Percentiles rank a stretch among this genome's conserved stretches.
These are phyloP conservation scores for Tipula vernalis DNA, from an alignment of 2,888 invertebrate genomes.

Conservation along the genomic window DNA sequence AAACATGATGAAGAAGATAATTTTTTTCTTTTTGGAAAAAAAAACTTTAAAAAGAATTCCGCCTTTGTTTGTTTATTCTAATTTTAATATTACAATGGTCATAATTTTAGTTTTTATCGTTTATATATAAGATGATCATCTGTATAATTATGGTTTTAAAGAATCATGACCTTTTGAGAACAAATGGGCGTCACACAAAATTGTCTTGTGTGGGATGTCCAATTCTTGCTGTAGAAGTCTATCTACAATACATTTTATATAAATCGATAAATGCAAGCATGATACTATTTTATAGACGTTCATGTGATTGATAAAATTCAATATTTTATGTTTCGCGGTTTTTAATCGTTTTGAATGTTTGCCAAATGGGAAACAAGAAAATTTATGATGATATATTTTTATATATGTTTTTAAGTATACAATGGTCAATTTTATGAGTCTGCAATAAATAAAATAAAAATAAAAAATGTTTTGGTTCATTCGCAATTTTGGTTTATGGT, in stretches of 20 bases:
- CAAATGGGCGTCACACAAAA: background rate
- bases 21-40: background rate
- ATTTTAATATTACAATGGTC: slow-evolving; percentile 4
- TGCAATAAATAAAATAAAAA: background rate
- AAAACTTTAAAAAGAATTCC: background rate
- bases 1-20: slow-evolving; percentile 6
- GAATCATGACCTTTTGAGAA: background rate
- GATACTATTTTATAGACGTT: background rate
- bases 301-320: background rate
- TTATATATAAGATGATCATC: background rate
- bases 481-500: background rate
- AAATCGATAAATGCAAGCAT: background rate
- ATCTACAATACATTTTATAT: background rate
- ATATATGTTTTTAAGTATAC: background rate
- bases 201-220: background rate
- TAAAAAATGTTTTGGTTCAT: background rate
- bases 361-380: background rate
- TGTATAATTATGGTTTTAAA: background rate
- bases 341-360: background rate
- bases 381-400: background rate
- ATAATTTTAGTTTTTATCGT: background rate
- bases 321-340: background rate
- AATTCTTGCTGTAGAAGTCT: background rate
- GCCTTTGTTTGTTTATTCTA: background rate
- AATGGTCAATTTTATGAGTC: background rate